Percentiles rank a stretch among this genome's conserved stretches.
phyloP scores from a whole-genome alignment of 2,888 invertebrate genomes.

The Catotricha subobsoleta region DNA sequence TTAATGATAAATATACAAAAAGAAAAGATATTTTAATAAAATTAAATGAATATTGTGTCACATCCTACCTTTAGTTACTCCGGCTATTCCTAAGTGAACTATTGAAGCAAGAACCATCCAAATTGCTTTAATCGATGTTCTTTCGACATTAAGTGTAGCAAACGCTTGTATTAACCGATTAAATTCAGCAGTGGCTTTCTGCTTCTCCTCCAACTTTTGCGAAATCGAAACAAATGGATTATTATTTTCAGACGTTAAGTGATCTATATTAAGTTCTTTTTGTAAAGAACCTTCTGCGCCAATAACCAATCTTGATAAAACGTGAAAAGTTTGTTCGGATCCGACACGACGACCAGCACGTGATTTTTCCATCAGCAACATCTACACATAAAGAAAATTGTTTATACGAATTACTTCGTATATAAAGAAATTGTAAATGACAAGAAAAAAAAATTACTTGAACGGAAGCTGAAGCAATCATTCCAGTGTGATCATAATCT shows the following conservation, averaged over 20 bases:
- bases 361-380: conserved; percentile 61
- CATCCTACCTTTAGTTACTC: conserved; percentile 50
- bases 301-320: conserved; percentile 34
- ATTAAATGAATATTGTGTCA: conserved; percentile 1
- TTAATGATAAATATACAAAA: conserved; percentile 7
- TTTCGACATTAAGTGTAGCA: conserved; percentile 52
- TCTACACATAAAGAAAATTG: conserved; percentile 30
- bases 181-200: conserved; percentile 65
- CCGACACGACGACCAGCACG: conserved; percentile 44
- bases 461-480: conserved; percentile 73
- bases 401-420: too few species aligned
- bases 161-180: conserved; percentile 61
- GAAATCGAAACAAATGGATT: conserved; percentile 64
- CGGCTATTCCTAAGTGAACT: conserved; percentile 80
- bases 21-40: conserved; percentile 6
- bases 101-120: conserved; percentile 85
- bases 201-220: conserved; percentile 63
- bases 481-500: conserved; percentile 87
- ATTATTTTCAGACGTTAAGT: conserved; percentile 35
- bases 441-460: conserved; percentile 36
- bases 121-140: conserved; percentile 62
- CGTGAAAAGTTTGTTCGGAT: conserved; percentile 38
- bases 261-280: conserved; percentile 68
- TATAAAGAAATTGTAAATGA: background rate
- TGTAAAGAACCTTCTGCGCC: conserved; percentile 68